These are phyloP conservation scores for Pseudomyrmex flavicornis DNA, from an alignment of 1,140 invertebrate species.

Conservation along the genomic window DNA sequence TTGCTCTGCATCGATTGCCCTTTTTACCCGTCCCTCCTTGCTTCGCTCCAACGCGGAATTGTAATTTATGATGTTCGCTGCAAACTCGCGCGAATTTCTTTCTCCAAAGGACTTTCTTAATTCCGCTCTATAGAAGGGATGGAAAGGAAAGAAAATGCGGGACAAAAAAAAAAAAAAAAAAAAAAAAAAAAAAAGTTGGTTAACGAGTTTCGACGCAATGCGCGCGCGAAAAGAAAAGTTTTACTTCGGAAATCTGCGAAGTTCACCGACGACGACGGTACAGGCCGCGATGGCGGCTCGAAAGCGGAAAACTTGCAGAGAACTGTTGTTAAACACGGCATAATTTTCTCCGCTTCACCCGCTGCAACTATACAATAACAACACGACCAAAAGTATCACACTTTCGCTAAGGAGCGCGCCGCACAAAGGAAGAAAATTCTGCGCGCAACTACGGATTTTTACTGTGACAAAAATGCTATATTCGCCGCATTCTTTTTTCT, in stretches of 20 bases:
- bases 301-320: conserved; percentile 35
- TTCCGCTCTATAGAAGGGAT: neutral
- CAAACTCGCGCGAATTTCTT: neutral
- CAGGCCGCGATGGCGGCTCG: neutral
- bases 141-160: neutral
- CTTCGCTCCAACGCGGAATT: neutral
- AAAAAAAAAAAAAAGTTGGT: too few species aligned
- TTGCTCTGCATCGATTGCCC: neutral
- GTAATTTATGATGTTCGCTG: conserved; percentile 36
- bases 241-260: conserved; percentile 39
- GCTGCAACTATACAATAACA: neutral
- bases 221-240: conserved; percentile 7
- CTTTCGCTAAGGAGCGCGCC: neutral
- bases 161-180: neutral
- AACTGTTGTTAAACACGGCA: conserved; percentile 24
- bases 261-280: conserved; percentile 23
- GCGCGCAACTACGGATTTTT: neutral
- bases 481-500: neutral
- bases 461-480: too few species aligned
- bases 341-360: conserved; percentile 22
- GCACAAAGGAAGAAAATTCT: neutral
- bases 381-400: neutral
- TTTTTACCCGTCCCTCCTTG: neutral
- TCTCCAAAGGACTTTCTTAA: conserved; percentile 10
- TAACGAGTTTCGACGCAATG: conserved; percentile 15